Evolutionary conservation across 2,888 invertebrate species (phyloP).

Genomic region (Heliconius cydno): DNA sequence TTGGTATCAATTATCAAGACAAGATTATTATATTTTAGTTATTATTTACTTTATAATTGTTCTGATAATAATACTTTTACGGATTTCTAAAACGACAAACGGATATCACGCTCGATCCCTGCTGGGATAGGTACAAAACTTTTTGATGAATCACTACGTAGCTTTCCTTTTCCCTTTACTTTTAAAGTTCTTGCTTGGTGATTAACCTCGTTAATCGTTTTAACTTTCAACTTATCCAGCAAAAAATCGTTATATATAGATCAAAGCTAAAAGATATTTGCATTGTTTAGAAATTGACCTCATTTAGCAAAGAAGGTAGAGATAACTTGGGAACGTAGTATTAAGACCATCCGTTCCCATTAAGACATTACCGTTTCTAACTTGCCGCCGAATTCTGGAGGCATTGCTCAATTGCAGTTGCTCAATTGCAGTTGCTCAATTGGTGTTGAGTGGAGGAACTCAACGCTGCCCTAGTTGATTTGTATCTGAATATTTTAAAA

Average conservation of each 20-base stretch:
- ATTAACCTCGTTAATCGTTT: background rate
- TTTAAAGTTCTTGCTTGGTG: background rate
- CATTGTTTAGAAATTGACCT: too few species aligned
- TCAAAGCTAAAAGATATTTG: too few species aligned
- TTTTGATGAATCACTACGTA: background rate
- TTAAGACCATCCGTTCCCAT: too few species aligned
- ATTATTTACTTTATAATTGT: background rate
- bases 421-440: too few species aligned
- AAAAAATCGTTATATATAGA: background rate
- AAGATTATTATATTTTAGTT: background rate
- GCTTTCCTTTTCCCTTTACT: background rate
- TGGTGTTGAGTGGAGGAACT: too few species aligned
- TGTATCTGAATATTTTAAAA: background rate
- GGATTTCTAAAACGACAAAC: background rate
- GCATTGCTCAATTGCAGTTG: too few species aligned
- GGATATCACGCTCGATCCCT: background rate
- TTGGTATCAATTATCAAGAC: background rate
- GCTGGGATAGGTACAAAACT: background rate
- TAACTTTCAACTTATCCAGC: conserved; percentile 19
- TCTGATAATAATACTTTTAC: background rate
- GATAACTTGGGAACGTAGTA: too few species aligned
- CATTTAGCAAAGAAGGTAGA: too few species aligned
- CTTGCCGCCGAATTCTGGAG: too few species aligned
- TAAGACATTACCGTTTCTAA: too few species aligned
- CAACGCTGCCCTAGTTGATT: too few species aligned